Conservation (phyloP, 2,888 invertebrate species). For the Caenorhabditis imperialis region DNA sequence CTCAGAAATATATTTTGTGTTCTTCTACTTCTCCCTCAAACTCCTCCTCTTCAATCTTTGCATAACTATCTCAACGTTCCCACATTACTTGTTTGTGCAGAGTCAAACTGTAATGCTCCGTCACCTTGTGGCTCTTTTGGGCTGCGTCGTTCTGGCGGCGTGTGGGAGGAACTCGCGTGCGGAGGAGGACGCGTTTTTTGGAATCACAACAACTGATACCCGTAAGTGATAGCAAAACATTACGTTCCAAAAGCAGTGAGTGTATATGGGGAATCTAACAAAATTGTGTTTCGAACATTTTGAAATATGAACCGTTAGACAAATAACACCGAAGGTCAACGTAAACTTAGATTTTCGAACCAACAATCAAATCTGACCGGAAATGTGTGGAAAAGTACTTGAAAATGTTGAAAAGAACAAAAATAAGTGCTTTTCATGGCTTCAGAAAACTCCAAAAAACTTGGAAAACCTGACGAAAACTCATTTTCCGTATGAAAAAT, state of each 20-base stretch:
- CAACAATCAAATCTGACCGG: background rate
- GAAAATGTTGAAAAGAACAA: too few relatives aligned
- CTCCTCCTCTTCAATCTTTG: background rate
- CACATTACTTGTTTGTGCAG: background rate
- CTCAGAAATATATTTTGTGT: constrained; percentile 17
- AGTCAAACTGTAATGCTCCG: constrained; percentile 28
- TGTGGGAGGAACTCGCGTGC: constrained; percentile 19
- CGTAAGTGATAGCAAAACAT: too few relatives aligned
- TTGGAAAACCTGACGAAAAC: too few relatives aligned
- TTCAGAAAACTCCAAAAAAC: too few relatives aligned
- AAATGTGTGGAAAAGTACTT: background rate
- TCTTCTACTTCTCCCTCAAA: background rate
- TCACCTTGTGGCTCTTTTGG: background rate
- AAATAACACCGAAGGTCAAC: constrained; percentile 3
- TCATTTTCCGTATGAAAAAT: background rate
- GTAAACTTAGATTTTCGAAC: background rate
- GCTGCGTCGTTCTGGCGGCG: background rate
- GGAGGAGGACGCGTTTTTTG: constrained; percentile 41
- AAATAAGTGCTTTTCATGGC: too few relatives aligned
- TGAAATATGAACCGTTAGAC: constrained; percentile 11
- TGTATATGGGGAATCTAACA: too few relatives aligned
- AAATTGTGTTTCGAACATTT: background rate
- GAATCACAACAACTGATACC: constrained; percentile 40
- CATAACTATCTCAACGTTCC: background rate
- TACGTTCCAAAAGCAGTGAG: too few relatives aligned